Evolutionary conservation across 2,888 invertebrate genomes (phyloP), one percentile per base, ranked within the genome.

Genomic region (Drosophila kambysellisi): DNA sequence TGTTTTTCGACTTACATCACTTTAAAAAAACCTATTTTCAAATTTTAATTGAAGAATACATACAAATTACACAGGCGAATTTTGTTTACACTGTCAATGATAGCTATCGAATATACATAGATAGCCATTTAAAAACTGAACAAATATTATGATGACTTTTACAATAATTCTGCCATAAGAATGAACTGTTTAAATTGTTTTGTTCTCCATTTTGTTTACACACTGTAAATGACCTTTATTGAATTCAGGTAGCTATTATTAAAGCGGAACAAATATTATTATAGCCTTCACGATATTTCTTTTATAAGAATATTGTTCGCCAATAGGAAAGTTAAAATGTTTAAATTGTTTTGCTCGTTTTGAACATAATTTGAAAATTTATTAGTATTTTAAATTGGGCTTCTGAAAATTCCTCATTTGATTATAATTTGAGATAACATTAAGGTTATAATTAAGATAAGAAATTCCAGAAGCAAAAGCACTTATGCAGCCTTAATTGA

Each of bases 401-500:
- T 56, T 29, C 12, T 7, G 11, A 29, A 52, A 12, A 20, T 17
- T 39, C 20, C 43, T 50, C 20, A 17, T 33, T 43, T 12, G 25
- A 12, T 35, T 29, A 29, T 17, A 29, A 4, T 11, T 37, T 11
- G 17, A 12, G 25, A 54, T 29, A 37, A 29, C 3, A n/a, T 29
- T 43, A 35, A n/a, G 57, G 32, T 37, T 32, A 35, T 54, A 52
- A 57, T 63, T 57, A 52, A 30, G 46, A n/a, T 17, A 32, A n/a
- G 15, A 43, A 64, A 58, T 58, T 35, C 33, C 9, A 52, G 4
- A 30, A 35, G 29, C 17, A 46, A 30, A 53, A 35, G 29, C 29
- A 12, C 11, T 39, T 56, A 17, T 35, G 4, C 35, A 32, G 6
- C 2, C 0, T 32, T 2, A 69, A 79, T 79, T 70, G 75, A 75